Evolutionary conservation across 2,797 vertebrate genomes (phyloP), one percentile per base, ranked within the genome.

Genomic region (Synanceia verrucosa): DNA sequence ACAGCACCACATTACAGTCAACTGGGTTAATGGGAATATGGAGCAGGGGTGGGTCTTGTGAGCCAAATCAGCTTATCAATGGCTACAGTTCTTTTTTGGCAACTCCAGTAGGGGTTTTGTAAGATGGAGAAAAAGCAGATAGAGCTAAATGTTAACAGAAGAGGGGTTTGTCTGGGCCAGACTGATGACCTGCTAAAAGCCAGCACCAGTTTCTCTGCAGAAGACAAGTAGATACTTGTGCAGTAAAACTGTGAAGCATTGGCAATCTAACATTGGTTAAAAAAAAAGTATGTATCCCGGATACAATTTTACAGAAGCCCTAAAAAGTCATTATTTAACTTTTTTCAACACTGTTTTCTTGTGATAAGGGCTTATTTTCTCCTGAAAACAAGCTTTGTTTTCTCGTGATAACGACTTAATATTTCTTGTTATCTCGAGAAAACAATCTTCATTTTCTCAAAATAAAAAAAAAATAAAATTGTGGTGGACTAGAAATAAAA

Each of bases 1-100:
- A 90, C 89, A 88, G 77, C 65, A 79, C 64, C 71, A 43, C 66
- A 75, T 79, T 79, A 86, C 79, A 80, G 86, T 89, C 70, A 62
- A 70, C 65, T 70, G 66, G 82, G 83, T 90, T 89, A 85, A 84
- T 78, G 77, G 82, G 79, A 79, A 83, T 66, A 76, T 82, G 76
- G 65, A 73, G 74, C 66, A 51, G 63, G 65, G 67, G 48, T 82
- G 63, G 69, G 82, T 61, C 11, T 37, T 83, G 65, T 80, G 79
- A 80, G 85, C 85, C 85, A 83, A 84, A 87, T 79, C 76, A 79
- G 60, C 55, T 71, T 60, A 80, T 90, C 79, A 90, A 82, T 74
- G 66, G 63, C 72, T 64, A 53, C 63, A 72, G 83, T 76, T 81
- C 70, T 86, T 79, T 85, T 73, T 75, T 84, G 73, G 82, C 71